These are phyloP conservation scores for Leptarthrus brevirostris DNA, from an alignment of 2,888 invertebrate species.

Conservation along the genomic window DNA sequence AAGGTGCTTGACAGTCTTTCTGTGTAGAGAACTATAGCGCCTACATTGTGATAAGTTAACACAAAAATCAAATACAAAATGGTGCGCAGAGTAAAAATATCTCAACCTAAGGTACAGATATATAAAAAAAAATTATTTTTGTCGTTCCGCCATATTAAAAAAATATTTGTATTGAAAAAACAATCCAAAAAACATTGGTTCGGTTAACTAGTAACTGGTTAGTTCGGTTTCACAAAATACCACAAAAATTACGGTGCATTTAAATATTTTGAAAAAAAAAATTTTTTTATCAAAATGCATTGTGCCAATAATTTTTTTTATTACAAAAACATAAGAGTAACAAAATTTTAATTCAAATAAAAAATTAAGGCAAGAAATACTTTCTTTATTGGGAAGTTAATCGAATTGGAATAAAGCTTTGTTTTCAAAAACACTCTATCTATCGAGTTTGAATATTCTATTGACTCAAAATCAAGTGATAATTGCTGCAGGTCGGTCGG, in stretches of 20 bases:
- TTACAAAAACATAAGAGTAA: constrained; percentile 37
- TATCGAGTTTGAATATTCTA: too few species aligned
- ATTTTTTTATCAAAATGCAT: constrained; percentile 53
- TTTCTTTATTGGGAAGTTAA: constrained; percentile 21
- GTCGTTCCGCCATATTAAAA: constrained; percentile 6
- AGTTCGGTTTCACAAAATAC: constrained; percentile 49
- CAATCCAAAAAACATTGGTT: constrained; percentile 34
- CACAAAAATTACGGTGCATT: constrained; percentile 52
- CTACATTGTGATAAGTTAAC: constrained; percentile 8
- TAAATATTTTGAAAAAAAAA: constrained; percentile 51
- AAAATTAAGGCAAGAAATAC: constrained; percentile 10
- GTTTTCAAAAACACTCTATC: too few species aligned
- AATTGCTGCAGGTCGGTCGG: too few species aligned
- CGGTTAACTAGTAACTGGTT: constrained; percentile 11
- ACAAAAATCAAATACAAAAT: constrained; percentile 46
- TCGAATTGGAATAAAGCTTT: too few species aligned
- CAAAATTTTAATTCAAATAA: background rate
- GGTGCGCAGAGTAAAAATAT: constrained; percentile 45
- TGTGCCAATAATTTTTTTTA: constrained; percentile 55
- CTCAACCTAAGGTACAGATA: constrained; percentile 26
- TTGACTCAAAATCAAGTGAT: too few species aligned
- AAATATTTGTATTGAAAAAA: constrained; percentile 8
- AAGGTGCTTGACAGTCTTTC: constrained; percentile 24
- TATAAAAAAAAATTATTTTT: constrained; percentile 29
- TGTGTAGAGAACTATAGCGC: constrained; percentile 12